phyloP scores from a whole-genome alignment of 35 echinoderm and acorn worm species.

The Holothuria glaberrima region DNA sequence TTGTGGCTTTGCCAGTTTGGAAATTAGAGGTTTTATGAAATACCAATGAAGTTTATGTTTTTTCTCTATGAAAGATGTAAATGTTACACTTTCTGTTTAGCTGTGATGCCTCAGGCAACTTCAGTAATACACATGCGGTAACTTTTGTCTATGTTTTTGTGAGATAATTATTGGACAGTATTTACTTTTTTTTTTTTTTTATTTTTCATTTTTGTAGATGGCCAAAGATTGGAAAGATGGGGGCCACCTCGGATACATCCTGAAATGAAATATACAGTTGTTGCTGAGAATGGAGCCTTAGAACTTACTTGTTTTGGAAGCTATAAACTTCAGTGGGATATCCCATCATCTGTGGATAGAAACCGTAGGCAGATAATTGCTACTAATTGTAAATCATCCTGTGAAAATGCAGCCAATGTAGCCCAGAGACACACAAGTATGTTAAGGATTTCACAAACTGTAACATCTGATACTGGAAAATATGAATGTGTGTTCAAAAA shows the following conservation, averaged over 20 bases:
- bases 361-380: conserved; percentile 39
- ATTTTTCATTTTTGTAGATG: not conserved
- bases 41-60: too few relatives aligned
- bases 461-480: conserved; percentile 21
- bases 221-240: conserved; percentile 25
- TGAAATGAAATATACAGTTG: not conserved
- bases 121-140: too few relatives aligned
- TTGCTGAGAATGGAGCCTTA: conserved; percentile 62
- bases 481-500: conserved; percentile 66
- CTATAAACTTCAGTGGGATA: conserved; percentile 73
- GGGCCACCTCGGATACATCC: conserved; percentile 27
- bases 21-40: too few relatives aligned
- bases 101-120: too few relatives aligned
- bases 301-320: conserved; percentile 63
- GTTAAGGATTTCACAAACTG: conserved; percentile 12
- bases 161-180: too few relatives aligned
- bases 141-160: too few relatives aligned
- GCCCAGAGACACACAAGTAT: conserved; percentile 18
- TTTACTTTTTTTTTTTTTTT: not conserved
- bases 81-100: too few relatives aligned
- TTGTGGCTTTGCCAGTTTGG: too few relatives aligned
- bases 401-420: not conserved
- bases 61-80: too few relatives aligned
- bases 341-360: conserved; percentile 60
- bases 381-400: not conserved